Percentiles rank a stretch among this genome's conserved stretches.
Evolutionary conservation across 2,797 vertebrate species (phyloP).

Genomic region (Malacoraja senta): DNA sequence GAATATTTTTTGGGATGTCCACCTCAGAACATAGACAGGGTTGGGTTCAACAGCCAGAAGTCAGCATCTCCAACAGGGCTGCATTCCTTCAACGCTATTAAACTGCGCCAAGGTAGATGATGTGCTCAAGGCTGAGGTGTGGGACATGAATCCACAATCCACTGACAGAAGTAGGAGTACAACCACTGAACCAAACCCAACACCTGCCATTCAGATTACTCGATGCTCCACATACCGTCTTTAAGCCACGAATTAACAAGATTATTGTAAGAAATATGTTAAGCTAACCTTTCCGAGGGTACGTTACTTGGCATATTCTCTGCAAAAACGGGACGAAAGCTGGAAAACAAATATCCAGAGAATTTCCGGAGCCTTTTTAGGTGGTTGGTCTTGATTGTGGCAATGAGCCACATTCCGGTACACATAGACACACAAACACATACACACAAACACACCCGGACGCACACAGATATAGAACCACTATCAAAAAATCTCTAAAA

Average conservation of each 20-base stretch:
- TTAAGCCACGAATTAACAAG: constrained; percentile 64
- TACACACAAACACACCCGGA: neutral
- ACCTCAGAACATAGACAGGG: neutral
- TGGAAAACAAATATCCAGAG: constrained; percentile 93
- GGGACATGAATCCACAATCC: neutral
- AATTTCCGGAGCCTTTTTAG: constrained; percentile 71
- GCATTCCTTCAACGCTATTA: neutral
- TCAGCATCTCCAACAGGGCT: neutral
- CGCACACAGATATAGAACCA: constrained; percentile 29
- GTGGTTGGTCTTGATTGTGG: constrained; percentile 69
- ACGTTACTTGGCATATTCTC: constrained; percentile 96
- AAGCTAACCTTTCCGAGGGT: constrained; percentile 95
- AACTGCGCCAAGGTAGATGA: too few species aligned
- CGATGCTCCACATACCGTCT: constrained; percentile 61
- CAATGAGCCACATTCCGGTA: constrained; percentile 71
- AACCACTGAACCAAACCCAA: neutral
- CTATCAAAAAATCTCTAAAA: constrained; percentile 65
- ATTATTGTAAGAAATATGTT: constrained; percentile 84
- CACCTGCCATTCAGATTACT: neutral
- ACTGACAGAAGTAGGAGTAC: neutral
- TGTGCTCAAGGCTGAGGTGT: too few species aligned
- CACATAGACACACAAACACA: constrained; percentile 58
- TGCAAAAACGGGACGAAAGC: constrained; percentile 95
- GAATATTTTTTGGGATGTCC: neutral
- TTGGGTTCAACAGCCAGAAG: neutral